phyloP scores from a whole-genome alignment of 2,797 vertebrate genomes.

The Macrochelys suwanniensis region DNA sequence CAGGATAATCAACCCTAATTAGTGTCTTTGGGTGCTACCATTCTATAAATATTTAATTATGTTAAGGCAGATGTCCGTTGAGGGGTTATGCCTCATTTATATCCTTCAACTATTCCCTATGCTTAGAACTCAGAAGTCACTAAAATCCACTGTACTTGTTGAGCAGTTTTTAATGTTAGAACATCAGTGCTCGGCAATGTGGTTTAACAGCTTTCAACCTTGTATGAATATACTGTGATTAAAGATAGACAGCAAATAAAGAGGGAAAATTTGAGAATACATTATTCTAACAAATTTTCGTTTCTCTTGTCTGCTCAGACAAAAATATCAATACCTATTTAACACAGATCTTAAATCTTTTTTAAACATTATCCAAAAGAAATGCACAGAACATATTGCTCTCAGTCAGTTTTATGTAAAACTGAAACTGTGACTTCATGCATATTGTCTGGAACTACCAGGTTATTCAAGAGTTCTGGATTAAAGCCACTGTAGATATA shows the following conservation, averaged over 20 bases:
- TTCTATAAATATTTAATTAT: background rate
- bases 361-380: background rate
- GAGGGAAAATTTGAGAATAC: too few relatives aligned
- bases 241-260: background rate
- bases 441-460: background rate
- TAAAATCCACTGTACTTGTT: background rate
- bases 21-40: background rate
- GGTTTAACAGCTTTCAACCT: background rate
- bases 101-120: background rate
- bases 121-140: background rate
- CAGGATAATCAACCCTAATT: background rate
- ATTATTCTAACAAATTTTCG: background rate
- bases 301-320: background rate
- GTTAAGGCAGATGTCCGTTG: background rate
- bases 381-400: background rate
- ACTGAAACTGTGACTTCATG: background rate
- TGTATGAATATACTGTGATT: background rate
- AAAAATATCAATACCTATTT: background rate
- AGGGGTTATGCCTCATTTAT: background rate
- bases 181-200: background rate
- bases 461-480: background rate
- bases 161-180: background rate
- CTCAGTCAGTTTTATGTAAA: background rate
- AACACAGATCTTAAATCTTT: background rate
- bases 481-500: background rate